Evolutionary conservation across 2,888 invertebrate species (phyloP).

Genomic region (Lasioglossum villosulum): DNA sequence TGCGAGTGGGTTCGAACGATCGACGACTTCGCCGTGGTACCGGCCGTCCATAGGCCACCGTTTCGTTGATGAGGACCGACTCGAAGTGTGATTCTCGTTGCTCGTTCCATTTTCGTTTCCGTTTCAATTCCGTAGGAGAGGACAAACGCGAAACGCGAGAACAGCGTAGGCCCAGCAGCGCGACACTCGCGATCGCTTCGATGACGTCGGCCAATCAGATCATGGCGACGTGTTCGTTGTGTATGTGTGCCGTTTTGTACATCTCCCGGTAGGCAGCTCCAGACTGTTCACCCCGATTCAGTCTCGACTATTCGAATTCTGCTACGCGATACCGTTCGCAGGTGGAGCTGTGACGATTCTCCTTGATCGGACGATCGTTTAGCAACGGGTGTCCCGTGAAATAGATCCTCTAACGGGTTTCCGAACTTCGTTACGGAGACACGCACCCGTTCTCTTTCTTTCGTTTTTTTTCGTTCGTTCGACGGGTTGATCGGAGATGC

Average conservation of each 20-base stretch:
- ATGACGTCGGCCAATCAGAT: slow-evolving; percentile 31
- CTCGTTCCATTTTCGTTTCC: slow-evolving; percentile 17
- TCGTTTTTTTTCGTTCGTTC: neutral
- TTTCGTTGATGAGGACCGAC: slow-evolving; percentile 67
- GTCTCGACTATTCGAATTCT: slow-evolving; percentile 17
- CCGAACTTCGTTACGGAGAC: neutral
- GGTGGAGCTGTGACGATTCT: neutral
- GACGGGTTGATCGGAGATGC: neutral
- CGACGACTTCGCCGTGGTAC: slow-evolving; percentile 61
- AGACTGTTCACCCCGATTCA: slow-evolving; percentile 54
- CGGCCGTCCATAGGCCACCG: slow-evolving; percentile 67
- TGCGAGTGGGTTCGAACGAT: slow-evolving; percentile 26
- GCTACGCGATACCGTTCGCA: neutral
- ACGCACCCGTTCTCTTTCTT: neutral
- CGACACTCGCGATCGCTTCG: slow-evolving; percentile 34
- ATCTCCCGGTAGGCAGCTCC: slow-evolving; percentile 18
- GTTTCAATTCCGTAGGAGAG: slow-evolving; percentile 1
- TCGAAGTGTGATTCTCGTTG: slow-evolving; percentile 56
- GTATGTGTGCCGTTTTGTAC: slow-evolving; percentile 24
- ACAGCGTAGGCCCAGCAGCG: slow-evolving; percentile 51
- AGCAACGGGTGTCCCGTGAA: neutral
- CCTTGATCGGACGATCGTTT: neutral
- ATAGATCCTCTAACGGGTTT: neutral
- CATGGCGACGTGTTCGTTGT: slow-evolving; percentile 45
- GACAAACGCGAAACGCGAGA: slow-evolving; percentile 28